Conservation (phyloP, 2,797 vertebrate genomes). For the Spea hammondii region DNA sequence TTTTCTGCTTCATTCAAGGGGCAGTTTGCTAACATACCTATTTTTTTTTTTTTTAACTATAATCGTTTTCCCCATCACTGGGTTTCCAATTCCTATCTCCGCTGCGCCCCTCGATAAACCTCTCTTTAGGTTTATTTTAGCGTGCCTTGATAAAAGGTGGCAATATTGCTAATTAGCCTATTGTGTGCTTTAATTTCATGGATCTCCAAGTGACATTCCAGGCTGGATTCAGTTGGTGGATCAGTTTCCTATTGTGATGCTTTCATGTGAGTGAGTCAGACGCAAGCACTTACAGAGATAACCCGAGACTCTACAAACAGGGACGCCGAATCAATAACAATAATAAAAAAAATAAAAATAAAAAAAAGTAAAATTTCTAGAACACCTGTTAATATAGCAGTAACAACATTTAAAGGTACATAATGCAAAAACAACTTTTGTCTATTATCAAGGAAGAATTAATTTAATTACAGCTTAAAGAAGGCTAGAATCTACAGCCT, state of each 20-base stretch:
- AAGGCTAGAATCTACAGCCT: not conserved
- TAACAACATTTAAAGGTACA: not conserved
- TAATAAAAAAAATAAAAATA: too few relatives aligned
- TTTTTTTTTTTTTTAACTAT: too few relatives aligned
- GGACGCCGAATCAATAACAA: not conserved
- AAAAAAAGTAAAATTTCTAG: not conserved
- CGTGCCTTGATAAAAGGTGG: not conserved
- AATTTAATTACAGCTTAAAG: not conserved
- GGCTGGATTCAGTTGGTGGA: not conserved
- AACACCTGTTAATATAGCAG: not conserved
- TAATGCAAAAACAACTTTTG: not conserved
- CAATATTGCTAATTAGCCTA: not conserved
- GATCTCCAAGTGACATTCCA: not conserved
- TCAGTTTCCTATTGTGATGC: not conserved
- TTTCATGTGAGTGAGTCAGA: not conserved
- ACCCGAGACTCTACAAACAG: not conserved
- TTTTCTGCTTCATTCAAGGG: too few relatives aligned
- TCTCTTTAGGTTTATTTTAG: not conserved
- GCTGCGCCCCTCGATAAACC: not conserved
- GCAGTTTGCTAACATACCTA: too few relatives aligned
- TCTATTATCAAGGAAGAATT: too few relatives aligned
- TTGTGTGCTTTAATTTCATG: not conserved
- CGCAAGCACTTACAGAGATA: not conserved
- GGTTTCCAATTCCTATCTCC: not conserved
- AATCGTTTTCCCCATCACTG: too few relatives aligned